These are phyloP conservation scores for Nephrotoma appendiculata DNA, from an alignment of 2,888 invertebrate genomes.

Conservation along the genomic window DNA sequence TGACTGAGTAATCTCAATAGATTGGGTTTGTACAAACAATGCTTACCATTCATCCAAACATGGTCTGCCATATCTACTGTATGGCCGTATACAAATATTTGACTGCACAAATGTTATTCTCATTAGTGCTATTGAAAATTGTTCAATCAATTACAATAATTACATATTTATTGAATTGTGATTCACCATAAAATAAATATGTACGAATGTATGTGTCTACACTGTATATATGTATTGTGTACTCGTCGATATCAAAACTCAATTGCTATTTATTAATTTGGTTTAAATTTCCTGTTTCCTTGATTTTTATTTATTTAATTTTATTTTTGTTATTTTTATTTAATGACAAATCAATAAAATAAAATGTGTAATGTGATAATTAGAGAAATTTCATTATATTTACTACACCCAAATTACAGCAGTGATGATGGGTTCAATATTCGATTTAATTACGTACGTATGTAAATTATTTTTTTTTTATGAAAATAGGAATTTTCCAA, in stretches of 20 bases:
- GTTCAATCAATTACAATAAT: background rate
- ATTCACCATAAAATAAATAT: background rate
- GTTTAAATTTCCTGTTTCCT: background rate
- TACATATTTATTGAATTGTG: background rate
- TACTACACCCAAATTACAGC: background rate
- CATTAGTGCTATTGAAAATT: background rate
- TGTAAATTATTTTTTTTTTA: background rate
- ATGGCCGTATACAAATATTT: background rate
- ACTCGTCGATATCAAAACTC: background rate
- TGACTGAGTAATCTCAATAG: background rate
- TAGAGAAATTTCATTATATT: background rate
- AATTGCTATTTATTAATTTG: background rate
- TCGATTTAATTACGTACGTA: background rate
- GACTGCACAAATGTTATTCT: background rate
- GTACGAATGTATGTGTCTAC: background rate
- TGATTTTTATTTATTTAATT: background rate
- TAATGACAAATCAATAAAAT: background rate
- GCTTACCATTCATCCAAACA: background rate
- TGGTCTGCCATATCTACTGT: background rate
- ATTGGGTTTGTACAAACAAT: background rate
- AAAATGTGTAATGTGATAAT: background rate
- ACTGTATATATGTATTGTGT: background rate
- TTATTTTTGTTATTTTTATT: background rate
- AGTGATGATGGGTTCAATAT: background rate
- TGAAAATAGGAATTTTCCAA: background rate